A percentile compares a stretch with the other conserved stretches of the same genome.
phyloP scores from a whole-genome alignment of 2,113 vertebrate genomes.

The Ornithorhynchus anatinus region DNA sequence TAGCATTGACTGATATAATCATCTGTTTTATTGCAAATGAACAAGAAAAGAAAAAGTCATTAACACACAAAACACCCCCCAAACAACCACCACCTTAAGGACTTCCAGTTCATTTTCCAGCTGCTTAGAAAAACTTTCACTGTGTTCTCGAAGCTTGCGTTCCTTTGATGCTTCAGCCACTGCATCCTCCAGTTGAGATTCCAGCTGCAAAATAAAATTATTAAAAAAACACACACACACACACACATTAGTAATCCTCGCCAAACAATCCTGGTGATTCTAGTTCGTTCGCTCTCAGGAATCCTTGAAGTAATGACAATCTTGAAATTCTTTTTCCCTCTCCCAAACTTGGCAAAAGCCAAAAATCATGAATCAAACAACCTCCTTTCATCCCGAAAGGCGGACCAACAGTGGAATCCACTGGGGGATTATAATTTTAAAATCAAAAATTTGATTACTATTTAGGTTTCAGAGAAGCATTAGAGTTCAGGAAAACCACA shows the following conservation, averaged over 20 bases:
- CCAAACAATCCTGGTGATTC: too few species aligned
- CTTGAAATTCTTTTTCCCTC: not conserved
- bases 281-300: not conserved
- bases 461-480: not conserved
- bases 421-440: not conserved
- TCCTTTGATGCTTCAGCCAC: constrained; percentile 90
- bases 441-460: not conserved
- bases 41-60: too few species aligned
- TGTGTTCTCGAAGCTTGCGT: constrained; percentile 91
- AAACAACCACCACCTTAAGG: constrained; percentile 78
- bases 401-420: not conserved
- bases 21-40: too few species aligned
- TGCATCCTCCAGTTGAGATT: constrained; percentile 86
- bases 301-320: fast-evolving
- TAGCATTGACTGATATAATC: too few species aligned
- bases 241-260: not conserved
- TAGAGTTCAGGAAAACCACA: not conserved
- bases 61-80: too few species aligned
- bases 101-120: constrained; percentile 89
- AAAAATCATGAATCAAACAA: not conserved
- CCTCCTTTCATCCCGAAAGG: not conserved
- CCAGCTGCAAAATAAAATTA: constrained; percentile 85
- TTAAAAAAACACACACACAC: not conserved
- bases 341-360: too few species aligned
- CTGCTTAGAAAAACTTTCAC: constrained; percentile 89